Base-by-base conservation (phyloP, 2,888 invertebrate genomes). In the Drosophila testacea region DNA sequence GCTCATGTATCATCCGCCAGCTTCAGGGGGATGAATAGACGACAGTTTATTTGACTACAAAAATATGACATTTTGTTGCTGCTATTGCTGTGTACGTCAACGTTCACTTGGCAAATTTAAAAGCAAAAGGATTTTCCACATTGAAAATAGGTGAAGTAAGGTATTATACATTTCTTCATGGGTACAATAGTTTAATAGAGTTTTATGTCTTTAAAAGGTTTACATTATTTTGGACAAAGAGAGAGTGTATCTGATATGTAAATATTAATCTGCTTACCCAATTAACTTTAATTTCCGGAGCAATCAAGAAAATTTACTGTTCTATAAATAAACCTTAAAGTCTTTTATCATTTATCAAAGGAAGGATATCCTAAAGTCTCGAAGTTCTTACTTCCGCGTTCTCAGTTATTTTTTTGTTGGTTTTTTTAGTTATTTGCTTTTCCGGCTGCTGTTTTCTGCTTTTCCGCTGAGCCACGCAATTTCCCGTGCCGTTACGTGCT, bases 1-100 rank as follows among this genome's bases (percentile, higher is more conserved):
- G 70, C 69, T 65, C 73, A 86, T 88, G 76, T 64, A 88, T 81
- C 84, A 87, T 88, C 83, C 75, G 78, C 62, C 70, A 73, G 75
- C 69, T 78, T 57, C 48, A 34, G 38, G 36, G 44, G 52, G 28
- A 68, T 39, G 50, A 44, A 56, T 55, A 70, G 46, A 46, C 54
- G 70, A 63, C 74, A 69, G 77, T 74, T 80, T 69, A 77, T 77
- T 74, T 74, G 80, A 67, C 75, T 69, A 73, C 70, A 66, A 60
- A 69, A 73, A 73, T 79, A 69, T 81, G 57, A 57, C 42, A 71
- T 48, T 64, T 42, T 59, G 46, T 41, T 42, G 44, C 42, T 39
- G 22, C 64, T 44, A 50, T 44, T 54, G 47, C 39, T 36, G 36
- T 22, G 22, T 4, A n/a, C 4, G 42, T 6, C 41, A 62, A 46